Base-by-base conservation (phyloP, 37 sponge, comb jelly and placozoan species). In the Theonella swinhoei region DNA sequence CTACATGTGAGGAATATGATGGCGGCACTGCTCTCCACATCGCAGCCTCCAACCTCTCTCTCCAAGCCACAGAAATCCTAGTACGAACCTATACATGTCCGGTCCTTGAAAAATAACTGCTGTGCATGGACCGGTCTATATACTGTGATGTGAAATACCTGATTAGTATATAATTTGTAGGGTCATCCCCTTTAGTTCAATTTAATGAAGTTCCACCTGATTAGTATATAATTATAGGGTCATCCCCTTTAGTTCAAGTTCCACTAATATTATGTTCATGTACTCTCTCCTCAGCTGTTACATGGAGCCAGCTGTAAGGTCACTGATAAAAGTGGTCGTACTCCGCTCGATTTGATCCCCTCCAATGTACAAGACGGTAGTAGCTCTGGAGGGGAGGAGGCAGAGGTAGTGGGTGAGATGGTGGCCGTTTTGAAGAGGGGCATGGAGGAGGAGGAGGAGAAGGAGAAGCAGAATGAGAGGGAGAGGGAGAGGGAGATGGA, bases 11-110 rank as follows among this genome's bases (percentile, higher is more conserved):
- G 29, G 83, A 84, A 31, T 91, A 90, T 47, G 76, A 86, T 62
- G 80, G 79, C 8, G 94, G 97, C 7, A 96, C 68, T 29, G 72
- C 93, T 4, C 84, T 96, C 2, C 97, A 96, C 76, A 90, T 96
- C 76, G 97, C 94, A 41, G 97, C 91, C 59, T 74, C 74, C 67
- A 90, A 88, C 36, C 73, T 90, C 69, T 87, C 83, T 7, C 42
- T 80, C 32, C 58, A 80, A 29, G 79, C 91, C 35, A 80, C 77
- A 20, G 81, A 76, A 59, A 66, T 74, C 2, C 87, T 93, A 36
- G 89, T 95, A 30, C 80, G 91, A 81, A 4, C 2, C 4, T 19
- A 2, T n/a, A n/a, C n/a, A n/a, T n/a, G n/a, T n/a, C n/a, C n/a
- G n/a, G n/a, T n/a, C n/a, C n/a, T n/a, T n/a, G n/a, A n/a, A n/a